Evolutionary conservation across 2,888 invertebrate species (phyloP).

Genomic region (Dryomyza anilis): DNA sequence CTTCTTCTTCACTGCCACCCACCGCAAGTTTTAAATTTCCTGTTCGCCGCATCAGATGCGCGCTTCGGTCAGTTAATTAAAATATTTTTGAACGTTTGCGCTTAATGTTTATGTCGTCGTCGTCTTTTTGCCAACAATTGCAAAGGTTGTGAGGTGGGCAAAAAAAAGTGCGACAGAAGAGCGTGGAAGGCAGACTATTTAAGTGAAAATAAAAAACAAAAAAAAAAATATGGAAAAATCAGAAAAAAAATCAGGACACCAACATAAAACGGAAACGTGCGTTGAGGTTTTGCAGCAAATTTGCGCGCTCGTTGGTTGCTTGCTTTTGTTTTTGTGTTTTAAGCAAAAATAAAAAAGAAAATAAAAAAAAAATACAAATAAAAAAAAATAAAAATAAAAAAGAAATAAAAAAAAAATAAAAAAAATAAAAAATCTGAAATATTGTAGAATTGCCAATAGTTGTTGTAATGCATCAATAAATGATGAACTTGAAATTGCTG

Average conservation of each 20-base stretch:
- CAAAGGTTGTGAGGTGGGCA: neutral
- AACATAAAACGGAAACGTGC: no score
- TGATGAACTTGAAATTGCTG: conserved; percentile 28
- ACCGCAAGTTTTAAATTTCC: neutral
- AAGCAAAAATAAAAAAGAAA: neutral
- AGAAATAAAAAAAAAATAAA: no score
- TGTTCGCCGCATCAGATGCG: neutral
- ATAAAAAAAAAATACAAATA: neutral
- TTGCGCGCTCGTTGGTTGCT: conserved; percentile 14
- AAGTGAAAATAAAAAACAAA: no score
- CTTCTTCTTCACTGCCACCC: neutral
- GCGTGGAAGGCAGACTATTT: no score
- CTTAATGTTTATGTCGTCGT: neutral
- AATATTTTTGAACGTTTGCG: conserved; percentile 13
- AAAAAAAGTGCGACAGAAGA: conserved; percentile 7
- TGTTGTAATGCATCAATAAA: conserved; percentile 30
- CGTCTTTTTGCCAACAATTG: neutral
- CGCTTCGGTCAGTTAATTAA: conserved; percentile 25
- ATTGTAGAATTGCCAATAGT: no score
- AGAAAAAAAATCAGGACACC: no score
- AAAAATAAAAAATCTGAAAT: no score
- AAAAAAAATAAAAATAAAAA: no score
- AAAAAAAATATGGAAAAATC: no score
- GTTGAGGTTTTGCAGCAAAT: no score
- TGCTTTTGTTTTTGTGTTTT: conserved; percentile 15